A percentile compares a stretch with the other conserved stretches of the same genome.
Evolutionary conservation across 2,888 invertebrate genomes (phyloP).

Genomic region (Cremastinae sp.): DNA sequence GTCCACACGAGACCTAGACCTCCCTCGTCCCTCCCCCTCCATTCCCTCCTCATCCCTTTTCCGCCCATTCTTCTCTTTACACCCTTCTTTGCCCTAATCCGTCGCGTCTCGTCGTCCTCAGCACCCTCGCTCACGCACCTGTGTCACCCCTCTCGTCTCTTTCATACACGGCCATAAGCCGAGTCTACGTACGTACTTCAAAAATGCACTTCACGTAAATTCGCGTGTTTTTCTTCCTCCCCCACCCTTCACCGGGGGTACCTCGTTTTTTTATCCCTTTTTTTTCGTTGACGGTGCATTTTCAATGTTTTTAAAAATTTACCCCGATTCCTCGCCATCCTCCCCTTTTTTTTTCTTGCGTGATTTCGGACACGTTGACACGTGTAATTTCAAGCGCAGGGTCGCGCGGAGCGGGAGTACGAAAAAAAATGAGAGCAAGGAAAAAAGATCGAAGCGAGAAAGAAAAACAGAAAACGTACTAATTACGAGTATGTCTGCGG

Average conservation of each 20-base stretch:
- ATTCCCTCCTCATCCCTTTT: constrained; percentile 11
- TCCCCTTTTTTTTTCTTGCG: background rate
- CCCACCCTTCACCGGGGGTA: no score
- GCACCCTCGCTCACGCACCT: constrained; percentile 58
- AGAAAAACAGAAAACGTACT: constrained; percentile 13
- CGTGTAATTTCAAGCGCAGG: constrained; percentile 25
- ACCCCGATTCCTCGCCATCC: constrained; percentile 13
- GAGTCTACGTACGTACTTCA: constrained; percentile 47
- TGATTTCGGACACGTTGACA: background rate
- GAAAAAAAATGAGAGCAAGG: no score
- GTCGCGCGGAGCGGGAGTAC: constrained; percentile 2
- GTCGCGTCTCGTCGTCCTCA: constrained; percentile 53
- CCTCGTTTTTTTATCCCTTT: background rate
- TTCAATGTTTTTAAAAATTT: constrained; percentile 48
- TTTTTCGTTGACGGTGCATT: constrained; percentile 48
- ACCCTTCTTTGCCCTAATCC: constrained; percentile 42
- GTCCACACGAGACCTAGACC: constrained; percentile 43
- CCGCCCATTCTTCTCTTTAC: constrained; percentile 14
- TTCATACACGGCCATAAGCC: background rate
- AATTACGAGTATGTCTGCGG: constrained; percentile 31
- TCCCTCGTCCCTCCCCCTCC: constrained; percentile 29
- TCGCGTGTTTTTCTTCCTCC: constrained; percentile 22
- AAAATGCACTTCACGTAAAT: constrained; percentile 41
- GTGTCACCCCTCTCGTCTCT: constrained; percentile 29
- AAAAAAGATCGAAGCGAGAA: no score